Evolutionary conservation across 2,797 vertebrate species (phyloP).

Genomic region (Galaxias olidus): DNA sequence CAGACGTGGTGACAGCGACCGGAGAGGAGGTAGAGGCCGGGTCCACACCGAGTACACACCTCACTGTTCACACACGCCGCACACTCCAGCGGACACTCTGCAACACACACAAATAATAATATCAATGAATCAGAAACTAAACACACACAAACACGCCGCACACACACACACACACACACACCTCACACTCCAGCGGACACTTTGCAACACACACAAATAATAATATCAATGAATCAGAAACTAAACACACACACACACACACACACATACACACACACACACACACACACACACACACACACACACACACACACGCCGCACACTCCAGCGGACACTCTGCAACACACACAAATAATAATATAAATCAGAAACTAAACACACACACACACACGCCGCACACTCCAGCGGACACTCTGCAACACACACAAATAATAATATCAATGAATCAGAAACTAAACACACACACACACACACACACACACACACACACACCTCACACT

Average conservation of each 20-base stretch:
- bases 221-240: not conserved
- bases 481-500: not conserved
- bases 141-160: not conserved
- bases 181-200: slow-evolving; percentile 93
- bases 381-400: slow-evolving; percentile 86
- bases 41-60: slow-evolving; percentile 85
- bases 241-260: not conserved
- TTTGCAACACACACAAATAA: slow-evolving; percentile 71
- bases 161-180: slow-evolving; percentile 65
- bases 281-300: not conserved
- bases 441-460: not conserved
- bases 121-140: not conserved
- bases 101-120: slow-evolving; percentile 36
- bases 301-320: not conserved
- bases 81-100: slow-evolving; percentile 88
- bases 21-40: slow-evolving; percentile 80
- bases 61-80: slow-evolving; percentile 85
- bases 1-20: slow-evolving; percentile 86
- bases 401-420: slow-evolving; percentile 91
- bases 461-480: not conserved
- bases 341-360: slow-evolving; percentile 18
- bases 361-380: too few species aligned
- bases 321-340: too few species aligned
- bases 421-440: slow-evolving; percentile 19
- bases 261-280: not conserved